Evolutionary conservation across 2,113 vertebrate species (phyloP).

Genomic region (Eurypyga helias): DNA sequence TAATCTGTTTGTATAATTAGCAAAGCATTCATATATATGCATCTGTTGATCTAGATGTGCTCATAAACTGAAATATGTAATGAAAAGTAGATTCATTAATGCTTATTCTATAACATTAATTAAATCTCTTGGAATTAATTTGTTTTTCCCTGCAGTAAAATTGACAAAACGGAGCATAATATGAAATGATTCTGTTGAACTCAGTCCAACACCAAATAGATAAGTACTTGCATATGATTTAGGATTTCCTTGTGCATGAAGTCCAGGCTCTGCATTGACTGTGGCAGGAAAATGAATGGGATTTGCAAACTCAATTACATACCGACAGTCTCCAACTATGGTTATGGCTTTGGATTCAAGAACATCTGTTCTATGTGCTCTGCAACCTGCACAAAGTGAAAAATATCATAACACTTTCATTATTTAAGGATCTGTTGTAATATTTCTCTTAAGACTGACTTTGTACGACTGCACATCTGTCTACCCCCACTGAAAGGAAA

Average conservation of each 20-base stretch:
- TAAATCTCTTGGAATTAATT: background rate
- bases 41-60: background rate
- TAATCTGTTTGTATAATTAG: background rate
- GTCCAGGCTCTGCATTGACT: background rate
- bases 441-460: background rate
- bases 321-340: background rate
- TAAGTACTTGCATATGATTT: background rate
- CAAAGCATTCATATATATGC: background rate
- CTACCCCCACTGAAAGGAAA: background rate
- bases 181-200: background rate
- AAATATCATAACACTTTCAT: background rate
- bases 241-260: background rate
- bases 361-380: background rate
- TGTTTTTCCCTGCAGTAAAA: slow-evolving; percentile 1
- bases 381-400: background rate
- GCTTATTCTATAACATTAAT: background rate
- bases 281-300: background rate
- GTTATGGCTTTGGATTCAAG: background rate
- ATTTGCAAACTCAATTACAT: background rate
- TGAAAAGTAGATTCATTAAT: background rate
- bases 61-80: background rate
- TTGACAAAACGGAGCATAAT: background rate
- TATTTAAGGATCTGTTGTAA: background rate
- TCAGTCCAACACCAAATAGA: background rate
- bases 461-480: background rate